A percentile compares a stretch with the other conserved stretches of the same genome.
Evolutionary conservation across 2,888 invertebrate species (phyloP).

Genomic region (Nezara viridula): DNA sequence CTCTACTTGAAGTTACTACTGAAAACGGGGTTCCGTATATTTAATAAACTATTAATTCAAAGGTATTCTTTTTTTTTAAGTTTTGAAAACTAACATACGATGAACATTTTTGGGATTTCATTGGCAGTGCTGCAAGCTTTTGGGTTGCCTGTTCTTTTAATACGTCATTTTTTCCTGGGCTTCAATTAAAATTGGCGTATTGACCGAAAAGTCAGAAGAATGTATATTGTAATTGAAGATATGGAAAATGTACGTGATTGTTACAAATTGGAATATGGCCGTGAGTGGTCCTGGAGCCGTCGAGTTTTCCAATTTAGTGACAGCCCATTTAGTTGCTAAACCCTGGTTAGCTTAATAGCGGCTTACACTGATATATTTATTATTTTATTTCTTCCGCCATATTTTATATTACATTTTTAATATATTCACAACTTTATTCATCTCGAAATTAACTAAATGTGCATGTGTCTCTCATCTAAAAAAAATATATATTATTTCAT

Average conservation of each 20-base stretch:
- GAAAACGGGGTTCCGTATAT: too few species aligned
- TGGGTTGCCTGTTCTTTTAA: background rate
- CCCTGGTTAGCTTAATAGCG: background rate
- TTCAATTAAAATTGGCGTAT: background rate
- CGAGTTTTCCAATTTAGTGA: constrained; percentile 33
- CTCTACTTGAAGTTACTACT: too few species aligned
- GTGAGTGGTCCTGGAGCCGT: background rate
- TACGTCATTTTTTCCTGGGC: background rate
- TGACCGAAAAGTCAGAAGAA: background rate
- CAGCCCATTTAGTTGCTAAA: constrained; percentile 8
- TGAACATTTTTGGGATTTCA: too few species aligned
- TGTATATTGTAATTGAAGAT: constrained; percentile 14
- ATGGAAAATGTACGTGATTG: constrained; percentile 15
- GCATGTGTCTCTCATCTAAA: background rate
- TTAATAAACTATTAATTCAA: too few species aligned
- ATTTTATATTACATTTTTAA: background rate
- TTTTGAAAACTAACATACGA: too few species aligned
- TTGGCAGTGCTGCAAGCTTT: too few species aligned
- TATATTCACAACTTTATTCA: background rate
- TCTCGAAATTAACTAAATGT: too few species aligned
- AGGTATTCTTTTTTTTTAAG: too few species aligned
- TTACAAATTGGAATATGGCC: background rate
- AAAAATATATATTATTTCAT: too few species aligned
- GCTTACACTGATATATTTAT: background rate
- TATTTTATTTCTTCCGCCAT: background rate